A percentile compares a stretch with the other conserved stretches of the same genome.
Evolutionary conservation across 2,888 invertebrate species (phyloP).

Genomic region (Rotaria magnacalcarata): DNA sequence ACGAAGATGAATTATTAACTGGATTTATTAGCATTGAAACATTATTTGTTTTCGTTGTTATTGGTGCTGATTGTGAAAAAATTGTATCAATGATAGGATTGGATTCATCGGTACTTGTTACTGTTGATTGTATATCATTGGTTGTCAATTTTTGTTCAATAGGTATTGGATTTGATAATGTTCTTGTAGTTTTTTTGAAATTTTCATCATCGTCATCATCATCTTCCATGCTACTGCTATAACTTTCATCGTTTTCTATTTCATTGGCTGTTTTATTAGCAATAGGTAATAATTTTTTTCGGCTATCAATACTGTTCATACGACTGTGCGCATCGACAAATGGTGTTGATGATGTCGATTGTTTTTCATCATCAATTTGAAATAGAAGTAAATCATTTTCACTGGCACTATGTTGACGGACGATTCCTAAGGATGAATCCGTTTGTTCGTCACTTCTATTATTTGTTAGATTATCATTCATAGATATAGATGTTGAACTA

Average conservation of each 20-base stretch:
- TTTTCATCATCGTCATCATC: neutral
- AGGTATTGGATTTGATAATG: neutral
- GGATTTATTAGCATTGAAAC: neutral
- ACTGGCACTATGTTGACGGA: neutral
- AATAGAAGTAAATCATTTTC: neutral
- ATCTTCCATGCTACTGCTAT: neutral
- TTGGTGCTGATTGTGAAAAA: neutral
- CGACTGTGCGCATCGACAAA: neutral
- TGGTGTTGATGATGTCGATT: neutral
- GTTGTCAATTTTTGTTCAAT: neutral
- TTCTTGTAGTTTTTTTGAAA: neutral
- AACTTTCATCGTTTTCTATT: neutral
- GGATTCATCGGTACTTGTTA: neutral
- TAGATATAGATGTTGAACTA: too few relatives aligned
- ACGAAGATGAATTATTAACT: neutral
- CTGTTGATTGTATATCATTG: neutral
- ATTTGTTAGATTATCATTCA: too few relatives aligned
- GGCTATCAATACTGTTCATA: neutral
- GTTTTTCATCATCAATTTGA: neutral
- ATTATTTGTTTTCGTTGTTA: neutral
- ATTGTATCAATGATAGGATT: neutral
- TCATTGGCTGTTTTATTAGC: neutral
- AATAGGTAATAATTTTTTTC: neutral
- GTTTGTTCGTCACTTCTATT: too few relatives aligned
- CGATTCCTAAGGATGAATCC: too few relatives aligned